These are phyloP conservation scores for Rhabdomys dilectus DNA, from an alignment of 2,113 vertebrate species.

Conservation along the genomic window DNA sequence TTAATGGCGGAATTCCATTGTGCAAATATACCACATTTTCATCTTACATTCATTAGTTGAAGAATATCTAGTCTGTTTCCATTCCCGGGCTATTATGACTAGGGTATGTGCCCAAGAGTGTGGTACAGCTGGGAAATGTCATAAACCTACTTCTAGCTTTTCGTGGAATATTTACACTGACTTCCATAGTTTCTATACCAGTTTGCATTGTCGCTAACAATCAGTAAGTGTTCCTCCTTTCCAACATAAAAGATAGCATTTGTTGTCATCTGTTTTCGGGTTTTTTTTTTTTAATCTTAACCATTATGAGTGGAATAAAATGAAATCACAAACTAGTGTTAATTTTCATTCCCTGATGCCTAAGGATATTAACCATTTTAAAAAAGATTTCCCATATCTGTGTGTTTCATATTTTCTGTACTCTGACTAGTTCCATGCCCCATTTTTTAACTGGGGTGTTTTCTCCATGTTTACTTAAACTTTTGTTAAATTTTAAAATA, in stretches of 20 bases:
- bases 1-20: neutral
- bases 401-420: neutral
- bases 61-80: no score
- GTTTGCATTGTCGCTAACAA: neutral
- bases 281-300: neutral
- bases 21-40: neutral
- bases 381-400: neutral
- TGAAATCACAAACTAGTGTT: neutral
- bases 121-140: neutral
- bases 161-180: neutral
- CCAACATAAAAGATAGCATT: neutral
- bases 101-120: neutral
- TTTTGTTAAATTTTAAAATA: neutral
- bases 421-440: neutral
- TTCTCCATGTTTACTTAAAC: neutral
- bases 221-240: neutral
- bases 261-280: neutral
- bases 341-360: neutral
- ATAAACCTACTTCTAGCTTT: neutral
- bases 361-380: neutral
- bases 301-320: neutral
- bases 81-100: neutral
- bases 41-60: neutral
- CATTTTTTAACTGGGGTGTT: neutral
- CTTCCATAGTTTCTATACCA: neutral